Evolutionary conservation across 2,888 invertebrate species (phyloP).

Genomic region (Tridacna crocea): DNA sequence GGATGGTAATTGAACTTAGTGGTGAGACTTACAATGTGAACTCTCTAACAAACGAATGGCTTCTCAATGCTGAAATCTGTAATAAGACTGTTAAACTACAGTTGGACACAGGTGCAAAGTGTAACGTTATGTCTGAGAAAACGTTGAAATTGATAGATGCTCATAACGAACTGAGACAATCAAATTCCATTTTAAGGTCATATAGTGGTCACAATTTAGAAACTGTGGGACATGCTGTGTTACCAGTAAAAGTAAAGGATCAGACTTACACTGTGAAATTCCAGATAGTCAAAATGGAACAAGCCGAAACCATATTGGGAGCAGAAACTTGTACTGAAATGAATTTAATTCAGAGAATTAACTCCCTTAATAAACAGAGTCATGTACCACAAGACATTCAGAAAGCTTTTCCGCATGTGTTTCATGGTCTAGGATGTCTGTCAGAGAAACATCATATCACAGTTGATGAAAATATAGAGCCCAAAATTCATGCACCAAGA

Average conservation of each 20-base stretch:
- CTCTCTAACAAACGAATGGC: constrained; percentile 30
- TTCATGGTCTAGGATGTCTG: constrained; percentile 37
- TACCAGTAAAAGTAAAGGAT: constrained; percentile 19
- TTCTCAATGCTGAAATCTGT: constrained; percentile 26
- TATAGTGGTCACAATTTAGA: constrained; percentile 31
- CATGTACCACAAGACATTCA: constrained; percentile 25
- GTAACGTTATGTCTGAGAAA: constrained; percentile 25
- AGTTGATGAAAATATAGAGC: constrained; percentile 25
- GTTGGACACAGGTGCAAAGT: constrained; percentile 24
- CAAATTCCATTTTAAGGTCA: constrained; percentile 17
- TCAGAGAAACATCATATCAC: constrained; percentile 35
- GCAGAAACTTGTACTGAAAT: constrained; percentile 25
- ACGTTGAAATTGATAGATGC: constrained; percentile 3
- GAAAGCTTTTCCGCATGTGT: constrained; percentile 24
- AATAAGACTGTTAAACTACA: constrained; percentile 27
- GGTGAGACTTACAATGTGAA: constrained; percentile 26
- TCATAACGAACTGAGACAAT: not conserved
- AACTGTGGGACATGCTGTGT: constrained; percentile 6
- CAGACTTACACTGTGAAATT: constrained; percentile 28
- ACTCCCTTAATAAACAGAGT: constrained; percentile 8
- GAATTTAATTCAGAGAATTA: constrained; percentile 26
- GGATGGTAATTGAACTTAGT: constrained; percentile 31
- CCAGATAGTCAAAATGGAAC: constrained; percentile 31
- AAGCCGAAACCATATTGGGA: constrained; percentile 26
- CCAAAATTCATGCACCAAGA: constrained; percentile 42